Evolutionary conservation across 2,888 invertebrate genomes (phyloP).

Genomic region (Brenthis hecate): DNA sequence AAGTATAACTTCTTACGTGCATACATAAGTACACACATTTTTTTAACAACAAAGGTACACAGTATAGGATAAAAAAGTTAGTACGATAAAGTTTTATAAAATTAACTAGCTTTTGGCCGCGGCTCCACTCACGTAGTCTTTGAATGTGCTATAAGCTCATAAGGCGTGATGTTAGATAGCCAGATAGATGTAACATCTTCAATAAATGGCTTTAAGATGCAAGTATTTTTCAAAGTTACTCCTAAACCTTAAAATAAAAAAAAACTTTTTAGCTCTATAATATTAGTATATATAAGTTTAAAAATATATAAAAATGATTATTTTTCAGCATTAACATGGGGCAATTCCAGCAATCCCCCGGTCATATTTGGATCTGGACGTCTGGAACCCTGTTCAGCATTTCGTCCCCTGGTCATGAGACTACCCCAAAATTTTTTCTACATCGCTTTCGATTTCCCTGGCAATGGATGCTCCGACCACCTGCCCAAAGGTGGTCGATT

Average conservation of each 20-base stretch:
- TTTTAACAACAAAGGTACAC: too few relatives aligned
- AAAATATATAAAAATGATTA: not conserved
- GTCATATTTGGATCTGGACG: constrained; percentile 83
- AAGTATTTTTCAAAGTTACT: too few relatives aligned
- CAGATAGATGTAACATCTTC: too few relatives aligned
- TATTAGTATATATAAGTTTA: not conserved
- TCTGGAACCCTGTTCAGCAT: constrained; percentile 82
- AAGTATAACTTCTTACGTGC: too few relatives aligned
- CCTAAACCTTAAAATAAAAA: not conserved
- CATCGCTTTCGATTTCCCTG: constrained; percentile 78
- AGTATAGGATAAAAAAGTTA: too few relatives aligned
- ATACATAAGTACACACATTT: too few relatives aligned
- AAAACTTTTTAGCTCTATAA: not conserved
- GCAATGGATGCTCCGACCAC: constrained; percentile 82
- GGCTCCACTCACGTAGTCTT: too few relatives aligned
- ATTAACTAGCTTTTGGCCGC: too few relatives aligned
- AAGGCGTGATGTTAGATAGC: too few relatives aligned
- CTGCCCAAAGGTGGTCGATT: constrained; percentile 64
- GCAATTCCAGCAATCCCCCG: constrained; percentile 70
- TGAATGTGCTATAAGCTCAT: too few relatives aligned
- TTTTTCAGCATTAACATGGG: constrained; percentile 82
- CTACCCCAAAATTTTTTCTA: constrained; percentile 70
- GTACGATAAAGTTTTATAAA: too few relatives aligned
- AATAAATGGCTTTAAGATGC: too few relatives aligned
- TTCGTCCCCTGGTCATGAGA: constrained; percentile 78